These are phyloP conservation scores for Goniozus legneri DNA, from an alignment of 1,140 invertebrate species.

Conservation along the genomic window DNA sequence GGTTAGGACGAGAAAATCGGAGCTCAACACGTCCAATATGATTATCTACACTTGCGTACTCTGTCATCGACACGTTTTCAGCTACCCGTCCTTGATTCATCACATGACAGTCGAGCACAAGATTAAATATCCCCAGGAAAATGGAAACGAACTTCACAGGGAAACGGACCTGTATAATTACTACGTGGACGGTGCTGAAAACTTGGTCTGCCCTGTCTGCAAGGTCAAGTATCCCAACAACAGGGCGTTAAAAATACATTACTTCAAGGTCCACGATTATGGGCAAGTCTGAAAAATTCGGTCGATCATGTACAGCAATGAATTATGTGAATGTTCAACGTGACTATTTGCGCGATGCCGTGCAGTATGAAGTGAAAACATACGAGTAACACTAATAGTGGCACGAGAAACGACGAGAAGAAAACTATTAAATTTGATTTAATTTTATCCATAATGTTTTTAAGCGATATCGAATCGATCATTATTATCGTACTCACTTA, in stretches of 20 bases:
- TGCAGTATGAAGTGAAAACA: no score
- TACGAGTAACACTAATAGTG: not conserved
- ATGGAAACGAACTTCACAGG: slow-evolving; percentile 29
- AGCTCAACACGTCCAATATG: slow-evolving; percentile 28
- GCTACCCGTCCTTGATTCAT: slow-evolving; percentile 28
- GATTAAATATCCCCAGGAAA: slow-evolving; percentile 23
- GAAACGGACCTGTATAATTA: slow-evolving; percentile 39
- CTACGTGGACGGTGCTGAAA: slow-evolving; percentile 33
- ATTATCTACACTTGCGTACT: slow-evolving; percentile 41
- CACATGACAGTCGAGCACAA: slow-evolving; percentile 42
- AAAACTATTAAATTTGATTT: not conserved
- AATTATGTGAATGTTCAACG: not conserved
- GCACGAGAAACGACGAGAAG: not conserved
- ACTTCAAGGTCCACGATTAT: slow-evolving; percentile 44
- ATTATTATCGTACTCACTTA: not conserved
- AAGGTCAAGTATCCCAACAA: slow-evolving; percentile 50
- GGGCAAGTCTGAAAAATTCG: not conserved
- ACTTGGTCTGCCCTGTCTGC: slow-evolving; percentile 39
- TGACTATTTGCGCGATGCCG: no score
- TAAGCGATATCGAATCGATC: not conserved
- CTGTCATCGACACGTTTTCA: slow-evolving; percentile 42
- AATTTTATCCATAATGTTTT: not conserved
- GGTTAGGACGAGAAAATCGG: slow-evolving; percentile 24
- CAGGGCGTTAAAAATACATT: slow-evolving; percentile 49
- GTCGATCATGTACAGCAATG: not conserved